Conservation (phyloP, 2,888 invertebrate genomes). For the Cyaniris semiargus region DNA sequence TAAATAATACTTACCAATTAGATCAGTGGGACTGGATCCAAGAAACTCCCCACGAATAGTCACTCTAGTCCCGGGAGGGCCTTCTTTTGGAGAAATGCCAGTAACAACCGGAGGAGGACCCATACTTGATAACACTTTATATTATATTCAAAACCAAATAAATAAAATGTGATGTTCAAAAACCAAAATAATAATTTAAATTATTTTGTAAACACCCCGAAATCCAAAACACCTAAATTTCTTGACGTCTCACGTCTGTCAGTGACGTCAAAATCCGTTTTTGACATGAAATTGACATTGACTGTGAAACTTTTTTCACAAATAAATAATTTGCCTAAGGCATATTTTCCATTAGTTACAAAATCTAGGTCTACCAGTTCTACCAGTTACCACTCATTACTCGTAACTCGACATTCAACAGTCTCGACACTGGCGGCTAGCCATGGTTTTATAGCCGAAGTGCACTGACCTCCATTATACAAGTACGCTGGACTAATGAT, state of each 20-base stretch:
- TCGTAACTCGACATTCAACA: too few species aligned
- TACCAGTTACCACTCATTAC: too few species aligned
- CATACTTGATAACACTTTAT: constrained; percentile 61
- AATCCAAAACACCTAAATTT: background rate
- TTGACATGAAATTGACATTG: too few species aligned
- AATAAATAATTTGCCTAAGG: too few species aligned
- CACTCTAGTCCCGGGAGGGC: constrained; percentile 96
- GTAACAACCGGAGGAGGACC: constrained; percentile 93
- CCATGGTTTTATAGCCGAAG: too few species aligned
- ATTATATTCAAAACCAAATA: background rate
- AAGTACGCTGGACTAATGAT: too few species aligned
- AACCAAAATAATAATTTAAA: background rate
- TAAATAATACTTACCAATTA: constrained; percentile 83
- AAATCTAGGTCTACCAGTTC: too few species aligned
- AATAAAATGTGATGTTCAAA: background rate
- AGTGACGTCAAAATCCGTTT: background rate
- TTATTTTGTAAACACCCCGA: constrained; percentile 1
- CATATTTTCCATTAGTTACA: too few species aligned
- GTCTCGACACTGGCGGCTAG: too few species aligned
- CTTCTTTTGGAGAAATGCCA: constrained; percentile 99
- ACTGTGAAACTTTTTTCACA: too few species aligned
- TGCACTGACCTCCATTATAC: too few species aligned
- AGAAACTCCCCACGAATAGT: constrained; percentile 98
- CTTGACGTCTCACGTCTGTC: background rate
- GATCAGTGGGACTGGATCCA: constrained; percentile 90